Evolutionary conservation across 1,140 invertebrate genomes (phyloP).

Genomic region (Capitella teleta): DNA sequence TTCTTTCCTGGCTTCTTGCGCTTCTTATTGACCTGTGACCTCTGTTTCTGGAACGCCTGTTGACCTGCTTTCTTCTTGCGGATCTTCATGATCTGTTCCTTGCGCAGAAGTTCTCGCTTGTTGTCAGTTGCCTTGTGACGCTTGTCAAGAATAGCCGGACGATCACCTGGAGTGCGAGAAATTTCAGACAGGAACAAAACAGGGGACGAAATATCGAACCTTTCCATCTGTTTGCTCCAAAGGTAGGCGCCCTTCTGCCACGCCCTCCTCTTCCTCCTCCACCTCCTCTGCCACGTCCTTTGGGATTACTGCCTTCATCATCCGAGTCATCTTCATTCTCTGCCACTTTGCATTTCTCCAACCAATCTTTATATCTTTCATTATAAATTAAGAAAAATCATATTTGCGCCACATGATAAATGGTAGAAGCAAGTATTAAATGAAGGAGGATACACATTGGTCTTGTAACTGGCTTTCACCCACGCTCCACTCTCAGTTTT

Average conservation of each 20-base stretch:
- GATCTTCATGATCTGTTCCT: background rate
- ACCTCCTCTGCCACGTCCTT: slow-evolving; percentile 36
- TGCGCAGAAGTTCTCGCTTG: background rate
- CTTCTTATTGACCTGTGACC: background rate
- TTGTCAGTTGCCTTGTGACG: no score
- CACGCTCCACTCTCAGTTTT: slow-evolving; percentile 86
- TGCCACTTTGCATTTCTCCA: slow-evolving; percentile 64
- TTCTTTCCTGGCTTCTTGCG: no score
- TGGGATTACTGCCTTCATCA: slow-evolving; percentile 38
- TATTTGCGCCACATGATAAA: background rate
- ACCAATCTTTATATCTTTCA: slow-evolving; percentile 57
- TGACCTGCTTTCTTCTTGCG: background rate
- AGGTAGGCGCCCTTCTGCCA: no score
- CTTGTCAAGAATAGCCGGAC: no score
- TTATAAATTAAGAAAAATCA: background rate
- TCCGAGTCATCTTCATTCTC: slow-evolving; percentile 48
- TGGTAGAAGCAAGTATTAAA: background rate
- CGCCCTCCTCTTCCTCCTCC: background rate
- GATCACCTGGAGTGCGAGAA: no score
- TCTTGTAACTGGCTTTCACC: slow-evolving; percentile 88
- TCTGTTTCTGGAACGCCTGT: background rate
- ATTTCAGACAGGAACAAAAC: no score
- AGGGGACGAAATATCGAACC: no score
- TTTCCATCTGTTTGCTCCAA: no score
- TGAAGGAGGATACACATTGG: slow-evolving; percentile 58